Evolutionary conservation across 2,113 vertebrate genomes (phyloP), one percentile per base, ranked within the genome.

Genomic region (Eleginops maclovinus): DNA sequence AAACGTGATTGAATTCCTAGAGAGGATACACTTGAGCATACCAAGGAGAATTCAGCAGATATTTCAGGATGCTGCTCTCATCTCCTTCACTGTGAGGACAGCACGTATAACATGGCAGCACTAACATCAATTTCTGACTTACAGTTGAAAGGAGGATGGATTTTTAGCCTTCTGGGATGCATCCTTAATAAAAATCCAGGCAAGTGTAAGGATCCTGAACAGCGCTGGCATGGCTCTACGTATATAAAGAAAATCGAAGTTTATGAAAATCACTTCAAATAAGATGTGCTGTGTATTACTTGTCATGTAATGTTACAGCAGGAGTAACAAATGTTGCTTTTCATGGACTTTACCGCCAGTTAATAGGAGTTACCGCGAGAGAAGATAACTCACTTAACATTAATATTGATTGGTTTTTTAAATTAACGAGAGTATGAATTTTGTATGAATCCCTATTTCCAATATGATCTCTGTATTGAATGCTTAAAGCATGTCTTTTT

Each of bases 111-210:
- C 84, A 88, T 82, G 65, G 81, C 77, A 86, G 88, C 77, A 36
- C 85, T 92, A 91, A 91, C 88, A 91, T 88, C 82, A 84, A 89
- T 90, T 88, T 90, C 84, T 83, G 81, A 73, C 88, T 88, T 86
- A 88, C 78, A 82, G 87, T 76, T 82, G 54, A 87, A 85, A 86
- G 75, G 49, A 87, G 83, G 86, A 87, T 87, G 64, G 84, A 88
- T 86, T 89, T 83, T 82, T 75, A 77, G 66, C 75, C 84, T 89
- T 89, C 81, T 90, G 89, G 90, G 86, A 92, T 84, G 60, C 74
- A 77, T 71, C 22, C 46, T 72, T 82, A 82, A 90, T 87, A 85
- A 82, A 36, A 89, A 91, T 79, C 85, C 79, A 81, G 51, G 72
- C 55, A 82, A 81, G 78, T 77, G 77, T 64, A 76, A 54, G 81